Percentiles rank a stretch among this genome's conserved stretches.
These are phyloP conservation scores for Lathamus discolor DNA, from an alignment of 2,113 vertebrate genomes.

Conservation along the genomic window DNA sequence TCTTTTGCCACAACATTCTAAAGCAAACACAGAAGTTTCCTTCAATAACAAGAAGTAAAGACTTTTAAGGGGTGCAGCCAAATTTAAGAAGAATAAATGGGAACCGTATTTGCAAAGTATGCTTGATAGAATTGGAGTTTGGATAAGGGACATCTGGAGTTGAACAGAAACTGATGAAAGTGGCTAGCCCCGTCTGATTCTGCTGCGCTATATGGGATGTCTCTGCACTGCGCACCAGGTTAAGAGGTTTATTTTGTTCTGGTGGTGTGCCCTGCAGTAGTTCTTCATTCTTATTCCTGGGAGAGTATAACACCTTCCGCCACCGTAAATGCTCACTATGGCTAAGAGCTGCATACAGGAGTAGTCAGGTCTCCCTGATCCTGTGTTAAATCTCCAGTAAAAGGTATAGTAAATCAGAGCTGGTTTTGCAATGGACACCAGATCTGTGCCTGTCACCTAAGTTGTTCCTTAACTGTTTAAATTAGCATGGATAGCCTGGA, in stretches of 20 bases:
- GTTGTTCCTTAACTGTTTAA: not conserved
- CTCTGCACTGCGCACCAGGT: not conserved
- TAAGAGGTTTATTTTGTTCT: not conserved
- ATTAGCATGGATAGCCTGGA: not conserved
- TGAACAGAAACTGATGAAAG: not conserved
- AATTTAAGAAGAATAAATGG: not conserved
- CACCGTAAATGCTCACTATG: not conserved
- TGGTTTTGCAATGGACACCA: not conserved
- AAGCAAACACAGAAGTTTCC: not conserved
- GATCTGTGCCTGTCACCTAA: accelerated
- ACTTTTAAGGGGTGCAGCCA: not conserved
- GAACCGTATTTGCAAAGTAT: not conserved
- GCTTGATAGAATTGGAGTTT: not conserved
- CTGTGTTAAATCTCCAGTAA: not conserved
- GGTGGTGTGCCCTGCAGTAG: not conserved
- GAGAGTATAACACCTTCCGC: not conserved
- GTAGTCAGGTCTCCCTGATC: not conserved
- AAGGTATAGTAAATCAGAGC: accelerated
- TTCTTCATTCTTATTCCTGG: not conserved
- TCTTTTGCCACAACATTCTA: not conserved
- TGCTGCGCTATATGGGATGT: not conserved
- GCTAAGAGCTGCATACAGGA: not conserved
- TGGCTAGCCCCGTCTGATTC: not conserved
- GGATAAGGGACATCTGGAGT: not conserved
- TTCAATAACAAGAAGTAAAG: not conserved